phyloP scores from a whole-genome alignment of 1,140 invertebrate species.

The Harlomillsia oculata region DNA sequence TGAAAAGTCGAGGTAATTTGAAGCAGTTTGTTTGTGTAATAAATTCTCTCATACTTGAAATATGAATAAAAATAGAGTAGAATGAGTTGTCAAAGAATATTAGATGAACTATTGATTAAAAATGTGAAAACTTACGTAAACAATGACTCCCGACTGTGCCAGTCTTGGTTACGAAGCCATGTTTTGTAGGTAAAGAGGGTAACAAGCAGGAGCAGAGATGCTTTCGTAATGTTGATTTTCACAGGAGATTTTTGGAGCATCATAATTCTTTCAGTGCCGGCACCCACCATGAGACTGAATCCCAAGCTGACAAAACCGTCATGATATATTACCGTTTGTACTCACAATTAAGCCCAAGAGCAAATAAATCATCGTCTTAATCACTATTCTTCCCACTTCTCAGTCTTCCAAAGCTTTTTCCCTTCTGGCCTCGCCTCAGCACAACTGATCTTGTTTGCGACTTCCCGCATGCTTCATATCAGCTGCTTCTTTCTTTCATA shows the following conservation, averaged over 20 bases:
- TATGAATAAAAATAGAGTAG: no score
- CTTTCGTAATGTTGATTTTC: slow-evolving; percentile 42
- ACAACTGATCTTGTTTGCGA: slow-evolving; percentile 1
- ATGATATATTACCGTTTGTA: slow-evolving; percentile 28
- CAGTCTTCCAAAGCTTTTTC: slow-evolving; percentile 12
- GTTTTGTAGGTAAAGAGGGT: slow-evolving; percentile 55
- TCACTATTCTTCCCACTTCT: slow-evolving; percentile 26
- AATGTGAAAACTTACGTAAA: slow-evolving; percentile 60
- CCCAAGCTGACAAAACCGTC: slow-evolving; percentile 51
- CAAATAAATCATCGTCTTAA: slow-evolving; percentile 29
- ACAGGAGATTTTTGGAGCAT: slow-evolving; percentile 48
- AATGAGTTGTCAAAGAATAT: no score
- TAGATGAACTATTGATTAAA: no score
- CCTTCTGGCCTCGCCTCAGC: not conserved
- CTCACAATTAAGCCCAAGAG: slow-evolving; percentile 22
- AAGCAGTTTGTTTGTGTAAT: no score
- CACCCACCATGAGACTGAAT: slow-evolving; percentile 52
- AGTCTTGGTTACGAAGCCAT: slow-evolving; percentile 60
- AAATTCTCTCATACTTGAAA: no score
- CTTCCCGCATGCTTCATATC: no score
- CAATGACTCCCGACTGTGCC: slow-evolving; percentile 64
- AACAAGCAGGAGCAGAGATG: slow-evolving; percentile 50
- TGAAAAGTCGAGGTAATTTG: not conserved
- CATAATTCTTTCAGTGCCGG: slow-evolving; percentile 46
- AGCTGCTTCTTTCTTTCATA: no score